phyloP scores from a whole-genome alignment of 2,113 vertebrate species.

The Zosterops hypoxanthus region DNA sequence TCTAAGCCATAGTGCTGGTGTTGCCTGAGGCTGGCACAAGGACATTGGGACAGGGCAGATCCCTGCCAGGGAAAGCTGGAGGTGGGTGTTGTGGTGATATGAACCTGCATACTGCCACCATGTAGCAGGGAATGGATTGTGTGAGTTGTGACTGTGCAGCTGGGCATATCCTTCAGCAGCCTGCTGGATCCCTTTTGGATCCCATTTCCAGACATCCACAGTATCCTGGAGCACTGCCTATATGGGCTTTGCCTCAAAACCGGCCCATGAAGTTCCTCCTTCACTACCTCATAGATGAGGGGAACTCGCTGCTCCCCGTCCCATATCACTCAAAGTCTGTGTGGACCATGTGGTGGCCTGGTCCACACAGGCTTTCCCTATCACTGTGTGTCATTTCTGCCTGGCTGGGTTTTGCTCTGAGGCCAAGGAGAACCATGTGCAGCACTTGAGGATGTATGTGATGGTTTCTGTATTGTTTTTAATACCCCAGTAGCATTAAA shows the following conservation, averaged over 20 bases:
- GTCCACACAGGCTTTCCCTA: neutral
- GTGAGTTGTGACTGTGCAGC: neutral
- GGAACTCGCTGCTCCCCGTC: neutral
- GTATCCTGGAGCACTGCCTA: neutral
- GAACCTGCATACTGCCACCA: neutral
- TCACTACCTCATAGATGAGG: neutral
- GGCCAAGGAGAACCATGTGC: neutral
- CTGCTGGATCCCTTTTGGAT: neutral
- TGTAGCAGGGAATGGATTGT: neutral
- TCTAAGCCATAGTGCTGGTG: neutral
- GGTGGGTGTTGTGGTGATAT: neutral
- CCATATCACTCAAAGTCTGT: fast-evolving
- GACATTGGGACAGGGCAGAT: neutral
- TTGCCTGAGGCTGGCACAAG: neutral
- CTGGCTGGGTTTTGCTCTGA: neutral
- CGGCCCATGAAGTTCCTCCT: neutral
- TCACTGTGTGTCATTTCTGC: neutral
- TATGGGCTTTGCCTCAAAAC: neutral
- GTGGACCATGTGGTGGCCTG: neutral
- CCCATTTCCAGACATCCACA: neutral
- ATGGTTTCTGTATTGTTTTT: neutral
- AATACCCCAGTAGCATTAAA: neutral
- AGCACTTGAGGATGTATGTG: fast-evolving
- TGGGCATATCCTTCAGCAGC: neutral
- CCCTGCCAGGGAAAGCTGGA: neutral